phyloP scores from a whole-genome alignment of 1,140 invertebrate species.

The Phthorimaea operculella region DNA sequence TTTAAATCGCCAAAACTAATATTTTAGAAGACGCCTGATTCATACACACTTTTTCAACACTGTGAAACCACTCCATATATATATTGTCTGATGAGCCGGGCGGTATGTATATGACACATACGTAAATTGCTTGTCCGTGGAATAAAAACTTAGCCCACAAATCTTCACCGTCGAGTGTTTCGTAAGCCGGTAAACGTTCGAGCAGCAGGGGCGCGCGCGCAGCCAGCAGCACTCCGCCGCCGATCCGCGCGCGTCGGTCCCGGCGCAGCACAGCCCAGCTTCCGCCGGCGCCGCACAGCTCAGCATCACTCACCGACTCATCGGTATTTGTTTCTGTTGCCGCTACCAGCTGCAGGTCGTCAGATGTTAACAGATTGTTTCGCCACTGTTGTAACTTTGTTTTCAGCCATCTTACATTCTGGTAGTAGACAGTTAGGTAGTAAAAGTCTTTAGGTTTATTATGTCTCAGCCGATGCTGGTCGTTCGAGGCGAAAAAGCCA shows the following conservation, averaged over 20 bases:
- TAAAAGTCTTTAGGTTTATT: too few species aligned
- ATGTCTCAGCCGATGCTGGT: too few species aligned
- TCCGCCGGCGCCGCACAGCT: not conserved
- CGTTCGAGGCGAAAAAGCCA: too few species aligned
- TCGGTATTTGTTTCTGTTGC: conserved; percentile 7
- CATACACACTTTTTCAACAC: conserved; percentile 4
- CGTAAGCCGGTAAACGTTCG: not conserved
- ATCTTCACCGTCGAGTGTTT: not conserved
- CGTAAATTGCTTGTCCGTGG: not conserved
- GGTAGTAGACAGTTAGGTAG: conserved; percentile 6
- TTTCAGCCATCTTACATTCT: conserved; percentile 11
- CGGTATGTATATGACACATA: conserved; percentile 9
- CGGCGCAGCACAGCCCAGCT: not conserved
- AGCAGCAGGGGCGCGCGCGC: not conserved
- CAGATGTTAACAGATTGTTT: not conserved
- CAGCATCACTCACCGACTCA: not conserved
- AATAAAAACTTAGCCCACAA: conserved; percentile 1
- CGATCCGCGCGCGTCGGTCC: not conserved
- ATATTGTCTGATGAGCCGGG: not conserved
- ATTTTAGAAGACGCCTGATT: not conserved
- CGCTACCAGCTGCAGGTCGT: conserved; percentile 1
- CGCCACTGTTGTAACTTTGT: not conserved
- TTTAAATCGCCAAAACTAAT: conserved; percentile 8
- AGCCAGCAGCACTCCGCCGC: conserved; percentile 1
- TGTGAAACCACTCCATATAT: conserved; percentile 9